Conservation (phyloP, 1,140 invertebrate genomes). For the Conus betulinus region DNA sequence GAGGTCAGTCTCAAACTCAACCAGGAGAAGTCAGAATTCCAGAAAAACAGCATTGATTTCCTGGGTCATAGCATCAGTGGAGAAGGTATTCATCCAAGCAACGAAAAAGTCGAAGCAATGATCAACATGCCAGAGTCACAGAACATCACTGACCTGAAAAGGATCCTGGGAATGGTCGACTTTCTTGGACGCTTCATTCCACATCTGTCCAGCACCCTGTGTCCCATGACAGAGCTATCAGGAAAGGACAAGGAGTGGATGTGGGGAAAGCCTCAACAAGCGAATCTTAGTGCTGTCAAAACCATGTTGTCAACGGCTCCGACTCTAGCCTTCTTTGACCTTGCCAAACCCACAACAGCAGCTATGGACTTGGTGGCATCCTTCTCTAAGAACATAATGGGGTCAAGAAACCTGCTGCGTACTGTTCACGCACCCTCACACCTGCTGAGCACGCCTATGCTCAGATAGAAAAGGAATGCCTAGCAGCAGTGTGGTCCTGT, state of each 20-base stretch:
- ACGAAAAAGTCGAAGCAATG: constrained; percentile 55
- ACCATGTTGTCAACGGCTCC: too few relatives aligned
- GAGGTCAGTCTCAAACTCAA: constrained; percentile 67
- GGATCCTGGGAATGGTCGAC: too few relatives aligned
- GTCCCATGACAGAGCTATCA: too few relatives aligned
- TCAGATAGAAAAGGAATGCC: not conserved
- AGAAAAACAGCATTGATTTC: constrained; percentile 22
- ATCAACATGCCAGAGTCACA: constrained; percentile 63
- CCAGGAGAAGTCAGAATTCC: constrained; percentile 49
- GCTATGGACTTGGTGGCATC: not conserved
- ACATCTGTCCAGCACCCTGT: too few relatives aligned
- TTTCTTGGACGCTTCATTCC: too few relatives aligned
- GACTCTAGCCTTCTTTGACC: not conserved
- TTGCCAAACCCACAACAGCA: constrained; percentile 12
- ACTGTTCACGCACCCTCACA: not conserved
- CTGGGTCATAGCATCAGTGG: constrained; percentile 38
- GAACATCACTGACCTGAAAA: too few relatives aligned
- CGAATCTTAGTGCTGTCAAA: too few relatives aligned
- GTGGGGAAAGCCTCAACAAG: too few relatives aligned
- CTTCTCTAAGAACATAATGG: constrained; percentile 40
- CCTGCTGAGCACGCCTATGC: not conserved
- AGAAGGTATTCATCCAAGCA: constrained; percentile 54
- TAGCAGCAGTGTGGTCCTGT: not conserved
- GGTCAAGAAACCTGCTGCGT: not conserved
- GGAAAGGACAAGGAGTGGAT: too few relatives aligned